Evolutionary conservation across 2,113 vertebrate species (phyloP).

Genomic region (Larimichthys crocea): DNA sequence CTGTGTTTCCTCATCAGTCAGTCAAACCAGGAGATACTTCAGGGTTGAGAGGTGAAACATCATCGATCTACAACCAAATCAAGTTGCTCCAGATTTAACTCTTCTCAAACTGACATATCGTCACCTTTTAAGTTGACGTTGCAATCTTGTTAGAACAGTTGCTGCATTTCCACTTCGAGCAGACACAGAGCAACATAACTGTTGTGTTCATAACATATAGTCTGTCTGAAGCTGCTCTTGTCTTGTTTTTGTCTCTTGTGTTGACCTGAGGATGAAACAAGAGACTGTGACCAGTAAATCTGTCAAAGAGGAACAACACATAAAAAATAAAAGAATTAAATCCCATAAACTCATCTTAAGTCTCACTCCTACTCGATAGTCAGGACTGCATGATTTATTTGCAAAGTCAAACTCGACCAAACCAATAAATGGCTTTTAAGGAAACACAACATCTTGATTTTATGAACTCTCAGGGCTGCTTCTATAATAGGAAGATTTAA

Average conservation of each 20-base stretch:
- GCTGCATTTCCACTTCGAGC: too few species aligned
- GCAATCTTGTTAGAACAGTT: too few species aligned
- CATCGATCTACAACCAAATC: too few species aligned
- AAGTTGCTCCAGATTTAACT: too few species aligned
- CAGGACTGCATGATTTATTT: constrained; percentile 28
- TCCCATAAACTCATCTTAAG: constrained; percentile 11
- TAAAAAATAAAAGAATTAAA: constrained; percentile 8
- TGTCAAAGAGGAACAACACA: constrained; percentile 37
- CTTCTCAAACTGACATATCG: too few species aligned
- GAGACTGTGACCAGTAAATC: constrained; percentile 38
- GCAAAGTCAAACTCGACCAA: constrained; percentile 29
- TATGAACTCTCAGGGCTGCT: neutral
- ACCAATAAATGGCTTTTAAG: constrained; percentile 69
- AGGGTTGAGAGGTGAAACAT: too few species aligned
- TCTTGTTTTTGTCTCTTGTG: neutral
- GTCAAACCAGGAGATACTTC: too few species aligned
- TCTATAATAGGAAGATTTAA: neutral
- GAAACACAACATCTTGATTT: constrained; percentile 18
- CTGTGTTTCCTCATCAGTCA: too few species aligned
- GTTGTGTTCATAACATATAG: too few species aligned
- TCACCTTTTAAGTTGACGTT: too few species aligned
- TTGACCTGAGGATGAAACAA: neutral
- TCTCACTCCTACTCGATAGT: constrained; percentile 24
- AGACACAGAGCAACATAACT: too few species aligned
- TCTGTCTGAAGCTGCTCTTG: neutral